Percentiles rank a stretch among this genome's conserved stretches.
Conservation (phyloP, 2,797 vertebrate species). For the Furcifer pardalis region DNA sequence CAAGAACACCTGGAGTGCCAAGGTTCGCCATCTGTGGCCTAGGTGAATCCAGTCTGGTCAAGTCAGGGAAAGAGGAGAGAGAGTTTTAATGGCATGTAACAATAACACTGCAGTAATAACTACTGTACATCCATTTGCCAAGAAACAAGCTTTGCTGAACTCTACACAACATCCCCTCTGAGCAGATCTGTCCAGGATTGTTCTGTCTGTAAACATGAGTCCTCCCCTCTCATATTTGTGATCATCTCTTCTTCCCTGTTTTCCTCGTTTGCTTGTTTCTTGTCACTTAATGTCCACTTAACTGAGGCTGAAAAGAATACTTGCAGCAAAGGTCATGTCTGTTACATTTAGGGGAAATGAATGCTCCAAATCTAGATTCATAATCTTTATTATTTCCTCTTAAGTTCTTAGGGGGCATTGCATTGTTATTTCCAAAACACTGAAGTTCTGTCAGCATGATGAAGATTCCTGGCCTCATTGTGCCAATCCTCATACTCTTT, state of each 20-base stretch:
- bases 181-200: not conserved
- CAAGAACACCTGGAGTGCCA: no score
- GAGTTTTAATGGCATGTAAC: no score
- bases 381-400: slow-evolving; percentile 1
- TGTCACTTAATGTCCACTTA: not conserved
- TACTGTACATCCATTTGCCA: not conserved
- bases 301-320: not conserved
- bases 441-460: slow-evolving; percentile 13
- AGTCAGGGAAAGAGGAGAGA: no score
- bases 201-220: not conserved
- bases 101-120: not conserved
- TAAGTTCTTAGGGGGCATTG: not conserved
- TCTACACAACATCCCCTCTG: no score
- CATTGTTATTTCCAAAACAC: slow-evolving; percentile 10
- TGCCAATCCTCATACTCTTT: not conserved
- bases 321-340: slow-evolving; percentile 6
- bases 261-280: not conserved
- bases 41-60: no score
- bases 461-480: not conserved
- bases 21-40: no score
- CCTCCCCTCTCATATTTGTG: not conserved
- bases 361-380: not conserved
- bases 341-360: not conserved
- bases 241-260: not conserved
- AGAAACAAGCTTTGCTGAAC: not conserved